phyloP scores from a whole-genome alignment of 2,113 vertebrate genomes.

The Hemiprocne comata region DNA sequence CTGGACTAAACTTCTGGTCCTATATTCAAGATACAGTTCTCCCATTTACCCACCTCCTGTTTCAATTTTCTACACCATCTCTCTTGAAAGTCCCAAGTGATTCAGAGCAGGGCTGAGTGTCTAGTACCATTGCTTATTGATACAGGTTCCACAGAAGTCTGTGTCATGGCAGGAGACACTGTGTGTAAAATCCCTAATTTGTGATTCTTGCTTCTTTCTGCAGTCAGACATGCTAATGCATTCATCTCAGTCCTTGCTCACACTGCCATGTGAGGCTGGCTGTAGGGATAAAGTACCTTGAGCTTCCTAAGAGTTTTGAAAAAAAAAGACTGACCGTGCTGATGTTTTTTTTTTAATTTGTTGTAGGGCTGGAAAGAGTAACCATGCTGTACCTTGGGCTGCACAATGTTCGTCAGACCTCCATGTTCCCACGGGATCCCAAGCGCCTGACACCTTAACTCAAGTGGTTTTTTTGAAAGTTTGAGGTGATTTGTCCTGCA shows the following conservation, averaged over 20 bases:
- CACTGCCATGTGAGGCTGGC: background rate
- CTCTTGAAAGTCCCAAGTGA: background rate
- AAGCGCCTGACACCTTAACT: slow-evolving; percentile 94
- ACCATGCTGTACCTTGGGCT: slow-evolving; percentile 97
- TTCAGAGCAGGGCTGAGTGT: background rate
- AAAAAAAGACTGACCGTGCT: background rate
- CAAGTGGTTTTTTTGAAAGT: background rate
- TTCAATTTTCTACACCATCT: background rate
- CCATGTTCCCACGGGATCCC: slow-evolving; percentile 98
- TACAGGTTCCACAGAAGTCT: background rate
- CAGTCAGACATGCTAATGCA: accelerated
- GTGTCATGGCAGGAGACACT: background rate
- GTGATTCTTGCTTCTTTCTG: background rate
- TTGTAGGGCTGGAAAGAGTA: slow-evolving; percentile 92
- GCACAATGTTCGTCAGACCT: slow-evolving; percentile 96
- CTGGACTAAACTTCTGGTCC: background rate
- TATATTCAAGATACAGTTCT: background rate
- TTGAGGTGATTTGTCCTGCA: background rate
- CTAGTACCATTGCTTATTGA: background rate
- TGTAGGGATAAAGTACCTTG: background rate
- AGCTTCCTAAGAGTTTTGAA: background rate
- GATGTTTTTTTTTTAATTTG: background rate
- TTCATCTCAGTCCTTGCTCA: background rate
- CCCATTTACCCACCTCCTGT: background rate
- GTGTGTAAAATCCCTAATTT: background rate